These are phyloP conservation scores for Kryptopterus vitreolus DNA, from an alignment of 2,797 vertebrate species.

Conservation along the genomic window DNA sequence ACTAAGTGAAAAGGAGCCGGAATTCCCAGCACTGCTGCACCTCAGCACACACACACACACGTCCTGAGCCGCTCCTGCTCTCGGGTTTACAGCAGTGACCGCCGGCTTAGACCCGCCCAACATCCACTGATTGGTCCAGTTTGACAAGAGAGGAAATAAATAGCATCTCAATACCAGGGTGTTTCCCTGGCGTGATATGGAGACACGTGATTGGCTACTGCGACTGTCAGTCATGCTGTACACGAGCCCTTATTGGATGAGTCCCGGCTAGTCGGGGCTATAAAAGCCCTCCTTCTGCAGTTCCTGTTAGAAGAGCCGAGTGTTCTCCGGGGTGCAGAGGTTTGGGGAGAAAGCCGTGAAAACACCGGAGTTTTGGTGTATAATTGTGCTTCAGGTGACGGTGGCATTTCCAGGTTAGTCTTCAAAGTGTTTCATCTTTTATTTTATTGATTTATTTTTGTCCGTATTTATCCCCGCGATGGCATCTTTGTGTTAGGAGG, in stretches of 20 bases:
- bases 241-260: slow-evolving; percentile 27
- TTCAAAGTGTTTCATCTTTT: neutral
- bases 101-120: neutral
- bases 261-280: slow-evolving; percentile 5
- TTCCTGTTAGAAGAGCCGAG: neutral
- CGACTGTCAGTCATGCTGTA: slow-evolving; percentile 25
- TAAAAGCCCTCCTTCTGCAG: slow-evolving; percentile 21
- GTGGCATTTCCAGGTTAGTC: slow-evolving; percentile 37
- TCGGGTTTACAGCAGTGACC: neutral
- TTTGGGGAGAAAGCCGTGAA: accelerated
- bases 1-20: neutral
- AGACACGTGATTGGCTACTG: slow-evolving; percentile 14
- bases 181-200: neutral
- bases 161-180: neutral
- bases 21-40: neutral
- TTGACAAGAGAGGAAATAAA: neutral
- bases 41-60: neutral
- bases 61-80: neutral
- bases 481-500: neutral
- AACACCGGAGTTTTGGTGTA: too few relatives aligned
- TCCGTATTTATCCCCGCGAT: neutral
- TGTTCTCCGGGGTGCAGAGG: neutral
- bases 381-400: neutral
- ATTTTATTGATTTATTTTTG: neutral
- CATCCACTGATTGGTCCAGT: neutral